Evolutionary conservation across 2,797 vertebrate genomes (phyloP).

Genomic region (Parauchenoglanis ngamensis): DNA sequence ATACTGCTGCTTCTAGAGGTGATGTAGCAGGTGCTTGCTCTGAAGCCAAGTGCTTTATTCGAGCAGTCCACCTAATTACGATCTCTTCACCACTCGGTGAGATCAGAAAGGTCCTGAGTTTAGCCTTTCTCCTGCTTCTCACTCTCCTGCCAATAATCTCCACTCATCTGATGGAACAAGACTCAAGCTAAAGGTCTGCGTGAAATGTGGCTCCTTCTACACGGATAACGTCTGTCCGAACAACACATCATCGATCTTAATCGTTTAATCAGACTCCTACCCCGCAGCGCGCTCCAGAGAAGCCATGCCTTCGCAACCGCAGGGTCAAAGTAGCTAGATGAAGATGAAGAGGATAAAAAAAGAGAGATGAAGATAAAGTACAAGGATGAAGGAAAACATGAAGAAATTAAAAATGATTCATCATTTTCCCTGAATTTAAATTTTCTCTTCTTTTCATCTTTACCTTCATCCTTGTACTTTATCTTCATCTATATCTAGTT

Average conservation of each 20-base stretch:
- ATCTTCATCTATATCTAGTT: not conserved
- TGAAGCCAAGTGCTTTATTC: not conserved
- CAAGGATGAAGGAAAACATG: not conserved
- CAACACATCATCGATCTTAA: not conserved
- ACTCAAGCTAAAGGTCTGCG: not conserved
- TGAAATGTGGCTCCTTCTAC: not conserved
- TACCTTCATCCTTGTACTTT: not conserved
- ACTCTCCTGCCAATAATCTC: conserved; percentile 4
- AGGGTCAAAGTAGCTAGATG: not conserved
- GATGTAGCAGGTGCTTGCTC: not conserved
- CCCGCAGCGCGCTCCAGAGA: not conserved
- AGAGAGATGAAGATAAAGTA: not conserved
- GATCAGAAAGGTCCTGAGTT: not conserved
- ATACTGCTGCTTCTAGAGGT: not conserved
- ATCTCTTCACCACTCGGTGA: not conserved
- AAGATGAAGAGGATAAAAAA: not conserved
- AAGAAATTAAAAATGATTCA: not conserved
- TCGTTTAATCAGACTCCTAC: not conserved
- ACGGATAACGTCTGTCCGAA: not conserved
- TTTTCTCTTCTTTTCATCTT: not conserved
- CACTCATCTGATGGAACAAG: not conserved
- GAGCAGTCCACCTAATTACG: not conserved
- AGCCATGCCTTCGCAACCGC: not conserved
- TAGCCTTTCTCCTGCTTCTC: not conserved
- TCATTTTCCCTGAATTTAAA: not conserved